Evolutionary conservation across 2,797 vertebrate species (phyloP).

Genomic region (Epinephelus malabaricus): DNA sequence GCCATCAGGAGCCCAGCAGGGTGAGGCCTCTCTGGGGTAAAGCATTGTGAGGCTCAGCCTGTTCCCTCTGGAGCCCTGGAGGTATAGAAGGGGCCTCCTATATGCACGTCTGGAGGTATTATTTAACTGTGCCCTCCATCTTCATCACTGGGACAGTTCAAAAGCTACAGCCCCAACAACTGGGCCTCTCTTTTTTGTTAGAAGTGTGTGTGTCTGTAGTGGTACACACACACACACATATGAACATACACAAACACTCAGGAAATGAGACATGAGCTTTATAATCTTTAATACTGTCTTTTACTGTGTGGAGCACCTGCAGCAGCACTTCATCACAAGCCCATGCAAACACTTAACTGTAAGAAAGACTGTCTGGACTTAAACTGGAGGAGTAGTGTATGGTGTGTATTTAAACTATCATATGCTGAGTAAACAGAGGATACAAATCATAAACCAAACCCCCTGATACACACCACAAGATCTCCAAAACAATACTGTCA

Average conservation of each 20-base stretch:
- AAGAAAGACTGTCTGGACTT: background rate
- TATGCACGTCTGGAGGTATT: slow-evolving; percentile 52
- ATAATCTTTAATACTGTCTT: slow-evolving; percentile 40
- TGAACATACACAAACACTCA: slow-evolving; percentile 27
- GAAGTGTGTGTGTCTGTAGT: slow-evolving; percentile 1
- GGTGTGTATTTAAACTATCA: background rate
- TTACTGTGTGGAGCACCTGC: slow-evolving; percentile 7
- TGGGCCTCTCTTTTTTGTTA: slow-evolving; percentile 41
- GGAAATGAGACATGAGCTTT: slow-evolving; percentile 55
- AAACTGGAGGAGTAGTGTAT: background rate
- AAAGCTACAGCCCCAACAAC: slow-evolving; percentile 43
- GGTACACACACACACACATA: slow-evolving; percentile 19
- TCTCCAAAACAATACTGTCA: too few relatives aligned
- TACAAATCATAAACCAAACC: too few relatives aligned
- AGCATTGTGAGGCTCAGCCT: slow-evolving; percentile 70
- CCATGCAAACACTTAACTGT: background rate
- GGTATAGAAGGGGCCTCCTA: slow-evolving; percentile 62
- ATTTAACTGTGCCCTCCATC: slow-evolving; percentile 57
- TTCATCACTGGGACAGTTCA: slow-evolving; percentile 67
- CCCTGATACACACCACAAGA: too few relatives aligned
- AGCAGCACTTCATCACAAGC: background rate
- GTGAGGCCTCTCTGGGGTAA: slow-evolving; percentile 70
- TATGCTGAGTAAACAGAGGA: too few relatives aligned
- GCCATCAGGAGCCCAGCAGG: slow-evolving; percentile 64
- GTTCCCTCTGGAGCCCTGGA: slow-evolving; percentile 72